Evolutionary conservation across 1,140 invertebrate species (phyloP).

Genomic region (Pararge aegeria): DNA sequence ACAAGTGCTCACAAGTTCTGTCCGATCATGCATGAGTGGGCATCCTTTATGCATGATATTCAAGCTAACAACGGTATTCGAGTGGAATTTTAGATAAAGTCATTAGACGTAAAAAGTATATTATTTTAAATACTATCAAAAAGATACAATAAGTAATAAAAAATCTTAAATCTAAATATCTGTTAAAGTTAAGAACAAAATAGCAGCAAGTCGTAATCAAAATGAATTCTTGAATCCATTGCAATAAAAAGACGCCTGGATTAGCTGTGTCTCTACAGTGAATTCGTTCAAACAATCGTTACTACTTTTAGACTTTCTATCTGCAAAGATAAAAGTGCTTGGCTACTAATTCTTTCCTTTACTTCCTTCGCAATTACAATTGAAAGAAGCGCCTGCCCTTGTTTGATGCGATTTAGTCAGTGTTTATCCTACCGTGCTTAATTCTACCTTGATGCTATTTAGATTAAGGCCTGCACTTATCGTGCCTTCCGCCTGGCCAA

Average conservation of each 20-base stretch:
- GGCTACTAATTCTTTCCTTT: conserved; percentile 23
- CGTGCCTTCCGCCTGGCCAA: conserved; percentile 60
- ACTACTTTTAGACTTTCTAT: conserved; percentile 12
- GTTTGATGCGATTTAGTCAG: conserved; percentile 29
- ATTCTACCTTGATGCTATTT: conserved; percentile 59
- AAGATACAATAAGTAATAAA: no score
- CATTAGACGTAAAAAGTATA: no score
- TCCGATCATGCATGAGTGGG: conserved; percentile 11
- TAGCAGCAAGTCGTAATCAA: not conserved
- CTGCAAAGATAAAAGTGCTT: conserved; percentile 20
- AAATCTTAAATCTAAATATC: not conserved
- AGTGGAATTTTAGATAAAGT: not conserved
- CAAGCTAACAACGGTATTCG: not conserved
- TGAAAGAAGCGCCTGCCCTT: conserved; percentile 23
- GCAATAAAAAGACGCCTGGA: not conserved
- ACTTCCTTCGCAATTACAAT: conserved; percentile 29
- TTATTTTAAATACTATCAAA: no score
- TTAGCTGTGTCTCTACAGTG: conserved; percentile 2
- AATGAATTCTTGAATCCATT: not conserved
- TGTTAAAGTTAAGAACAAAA: not conserved
- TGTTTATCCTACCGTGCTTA: conserved; percentile 34
- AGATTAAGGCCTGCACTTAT: conserved; percentile 69
- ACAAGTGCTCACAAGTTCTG: conserved; percentile 21
- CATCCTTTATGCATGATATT: conserved; percentile 18
- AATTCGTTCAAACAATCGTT: conserved; percentile 9